Evolutionary conservation across 2,888 invertebrate genomes (phyloP).

Genomic region (Eupithecia vulgata): DNA sequence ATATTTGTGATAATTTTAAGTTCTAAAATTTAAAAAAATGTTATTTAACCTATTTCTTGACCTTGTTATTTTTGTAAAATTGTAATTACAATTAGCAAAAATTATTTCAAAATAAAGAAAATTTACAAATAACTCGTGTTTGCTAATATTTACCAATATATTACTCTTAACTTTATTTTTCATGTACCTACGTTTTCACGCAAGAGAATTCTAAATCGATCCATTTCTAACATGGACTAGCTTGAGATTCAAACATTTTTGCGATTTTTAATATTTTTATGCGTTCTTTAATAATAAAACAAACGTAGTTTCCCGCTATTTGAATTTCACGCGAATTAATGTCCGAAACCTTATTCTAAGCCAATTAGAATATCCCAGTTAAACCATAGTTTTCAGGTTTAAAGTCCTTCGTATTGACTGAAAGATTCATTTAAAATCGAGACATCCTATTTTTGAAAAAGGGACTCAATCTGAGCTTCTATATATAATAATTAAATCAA

Average conservation of each 20-base stretch:
- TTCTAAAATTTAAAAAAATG: constrained; percentile 30
- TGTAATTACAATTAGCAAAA: constrained; percentile 68
- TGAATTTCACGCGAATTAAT: neutral
- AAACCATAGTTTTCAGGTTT: neutral
- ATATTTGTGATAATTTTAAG: constrained; percentile 40
- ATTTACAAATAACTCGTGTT: constrained; percentile 61
- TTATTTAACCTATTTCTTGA: constrained; percentile 58
- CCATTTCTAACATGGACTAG: neutral
- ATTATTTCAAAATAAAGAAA: constrained; percentile 77
- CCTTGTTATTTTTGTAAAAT: constrained; percentile 59
- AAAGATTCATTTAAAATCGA: neutral
- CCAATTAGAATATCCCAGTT: neutral
- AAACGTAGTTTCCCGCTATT: neutral
- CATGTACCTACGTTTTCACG: neutral
- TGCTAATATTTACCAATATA: neutral
- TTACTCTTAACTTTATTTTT: neutral
- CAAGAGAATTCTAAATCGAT: neutral
- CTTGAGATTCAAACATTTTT: too few species aligned
- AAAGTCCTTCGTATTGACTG: neutral
- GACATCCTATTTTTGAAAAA: neutral
- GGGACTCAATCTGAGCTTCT: neutral
- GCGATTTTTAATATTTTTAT: neutral
- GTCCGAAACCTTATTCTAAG: neutral
- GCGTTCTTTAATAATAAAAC: neutral
- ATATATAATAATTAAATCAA: too few species aligned